These are phyloP conservation scores for Cathartes aura DNA, from an alignment of 2,113 vertebrate genomes.

Conservation along the genomic window DNA sequence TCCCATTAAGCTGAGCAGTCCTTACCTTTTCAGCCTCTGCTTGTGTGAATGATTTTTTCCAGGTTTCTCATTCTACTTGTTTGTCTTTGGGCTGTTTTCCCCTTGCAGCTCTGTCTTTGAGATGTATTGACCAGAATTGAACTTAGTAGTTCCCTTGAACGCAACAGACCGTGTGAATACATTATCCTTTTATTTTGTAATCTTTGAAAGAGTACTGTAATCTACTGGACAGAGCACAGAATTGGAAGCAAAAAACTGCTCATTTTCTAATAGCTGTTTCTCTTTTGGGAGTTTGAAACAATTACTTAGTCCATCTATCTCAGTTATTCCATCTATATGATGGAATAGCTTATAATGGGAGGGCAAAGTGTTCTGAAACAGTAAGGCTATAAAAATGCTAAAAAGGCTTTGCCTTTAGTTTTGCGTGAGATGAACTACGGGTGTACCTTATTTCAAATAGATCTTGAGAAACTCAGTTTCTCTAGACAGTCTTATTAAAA, in stretches of 20 bases:
- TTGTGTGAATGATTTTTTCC: neutral
- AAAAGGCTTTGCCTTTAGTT: slow-evolving; percentile 43
- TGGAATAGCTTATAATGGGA: slow-evolving; percentile 45
- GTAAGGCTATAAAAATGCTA: slow-evolving; percentile 54
- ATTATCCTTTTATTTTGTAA: slow-evolving; percentile 59
- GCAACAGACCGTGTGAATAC: slow-evolving; percentile 41
- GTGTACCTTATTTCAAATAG: neutral
- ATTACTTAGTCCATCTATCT: slow-evolving; percentile 60
- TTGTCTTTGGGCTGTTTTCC: slow-evolving; percentile 11
- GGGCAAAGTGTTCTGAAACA: slow-evolving; percentile 38
- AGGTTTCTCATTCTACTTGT: slow-evolving; percentile 19
- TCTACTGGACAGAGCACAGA: slow-evolving; percentile 44
- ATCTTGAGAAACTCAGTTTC: neutral
- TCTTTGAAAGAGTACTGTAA: slow-evolving; percentile 30
- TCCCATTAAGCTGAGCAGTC: neutral
- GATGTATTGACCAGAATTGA: slow-evolving; percentile 36
- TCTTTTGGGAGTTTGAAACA: slow-evolving; percentile 59
- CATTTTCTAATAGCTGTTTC: slow-evolving; percentile 54
- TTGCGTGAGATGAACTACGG: neutral
- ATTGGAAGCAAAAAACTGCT: slow-evolving; percentile 39
- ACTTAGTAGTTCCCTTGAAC: neutral
- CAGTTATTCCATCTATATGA: slow-evolving; percentile 33
- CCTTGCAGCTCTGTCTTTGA: neutral
- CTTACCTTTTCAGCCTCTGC: neutral
- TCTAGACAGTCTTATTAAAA: neutral